phyloP scores from a whole-genome alignment of 2,797 vertebrate genomes.

The Rhadinocentrus ornatus region DNA sequence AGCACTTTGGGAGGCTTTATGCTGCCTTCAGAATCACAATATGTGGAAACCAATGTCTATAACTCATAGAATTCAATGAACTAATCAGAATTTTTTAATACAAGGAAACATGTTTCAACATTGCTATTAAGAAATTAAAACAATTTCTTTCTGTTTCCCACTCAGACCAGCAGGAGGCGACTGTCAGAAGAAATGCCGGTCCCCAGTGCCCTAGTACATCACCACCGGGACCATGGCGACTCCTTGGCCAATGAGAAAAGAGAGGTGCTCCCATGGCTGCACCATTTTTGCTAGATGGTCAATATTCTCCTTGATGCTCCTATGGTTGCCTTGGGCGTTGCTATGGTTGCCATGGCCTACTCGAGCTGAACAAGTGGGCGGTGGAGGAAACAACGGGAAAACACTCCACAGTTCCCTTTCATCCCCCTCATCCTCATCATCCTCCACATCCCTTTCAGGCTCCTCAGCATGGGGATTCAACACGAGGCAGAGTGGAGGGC shows the following conservation, averaged over 20 bases:
- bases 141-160: constrained; percentile 16
- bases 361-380: constrained; percentile 70
- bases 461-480: constrained; percentile 71
- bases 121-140: constrained; percentile 3
- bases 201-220: constrained; percentile 82
- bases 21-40: constrained; percentile 26
- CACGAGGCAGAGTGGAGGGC: constrained; percentile 77
- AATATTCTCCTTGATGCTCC: constrained; percentile 84
- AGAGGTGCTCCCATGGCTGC: constrained; percentile 87
- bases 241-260: constrained; percentile 86
- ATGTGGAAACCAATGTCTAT: constrained; percentile 20
- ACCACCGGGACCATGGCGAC: constrained; percentile 92
- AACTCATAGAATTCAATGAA: background rate
- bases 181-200: constrained; percentile 96
- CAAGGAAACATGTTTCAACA: background rate
- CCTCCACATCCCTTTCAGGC: constrained; percentile 66
- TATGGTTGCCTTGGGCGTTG: constrained; percentile 87
- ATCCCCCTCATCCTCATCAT: constrained; percentile 68
- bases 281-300: constrained; percentile 86
- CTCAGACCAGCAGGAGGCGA: constrained; percentile 78
- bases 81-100: background rate
- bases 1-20: constrained; percentile 14
- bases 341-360: constrained; percentile 77
- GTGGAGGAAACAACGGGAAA: constrained; percentile 83
- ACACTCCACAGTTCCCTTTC: constrained; percentile 71